These are phyloP conservation scores for Plutomurus gul DNA, from an alignment of 1,140 invertebrate genomes.

Conservation along the genomic window DNA sequence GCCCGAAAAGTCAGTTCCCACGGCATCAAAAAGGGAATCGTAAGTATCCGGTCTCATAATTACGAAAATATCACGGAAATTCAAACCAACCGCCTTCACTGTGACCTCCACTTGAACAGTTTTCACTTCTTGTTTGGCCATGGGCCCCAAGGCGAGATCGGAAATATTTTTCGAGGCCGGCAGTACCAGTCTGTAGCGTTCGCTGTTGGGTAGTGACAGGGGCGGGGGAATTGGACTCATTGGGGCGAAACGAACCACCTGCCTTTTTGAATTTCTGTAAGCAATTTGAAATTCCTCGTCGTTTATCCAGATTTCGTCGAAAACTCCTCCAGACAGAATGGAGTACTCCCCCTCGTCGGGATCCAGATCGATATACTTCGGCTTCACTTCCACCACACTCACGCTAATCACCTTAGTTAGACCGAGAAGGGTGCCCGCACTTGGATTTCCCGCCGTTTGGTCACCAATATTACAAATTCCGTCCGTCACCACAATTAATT, in stretches of 20 bases:
- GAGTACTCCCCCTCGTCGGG: background rate
- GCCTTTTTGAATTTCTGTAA: background rate
- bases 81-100: conserved; percentile 4
- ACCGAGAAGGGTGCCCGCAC: background rate
- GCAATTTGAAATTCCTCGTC: conserved; percentile 26
- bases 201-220: background rate
- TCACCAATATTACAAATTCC: background rate
- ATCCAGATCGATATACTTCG: background rate
- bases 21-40: background rate
- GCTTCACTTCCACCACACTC: background rate
- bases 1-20: conserved; percentile 36
- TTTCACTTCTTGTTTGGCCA: background rate
- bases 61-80: conserved; percentile 35
- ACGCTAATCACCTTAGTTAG: background rate
- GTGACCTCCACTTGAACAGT: background rate
- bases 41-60: conserved; percentile 22
- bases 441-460: background rate
- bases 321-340: background rate
- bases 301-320: conserved; percentile 5
- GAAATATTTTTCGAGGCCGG: background rate
- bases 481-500: background rate
- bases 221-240: background rate
- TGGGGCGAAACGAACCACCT: background rate
- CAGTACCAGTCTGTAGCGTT: conserved; percentile 15
- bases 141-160: conserved; percentile 8